Conservation (phyloP, 2,113 vertebrate genomes). For the Daubentonia madagascariensis region DNA sequence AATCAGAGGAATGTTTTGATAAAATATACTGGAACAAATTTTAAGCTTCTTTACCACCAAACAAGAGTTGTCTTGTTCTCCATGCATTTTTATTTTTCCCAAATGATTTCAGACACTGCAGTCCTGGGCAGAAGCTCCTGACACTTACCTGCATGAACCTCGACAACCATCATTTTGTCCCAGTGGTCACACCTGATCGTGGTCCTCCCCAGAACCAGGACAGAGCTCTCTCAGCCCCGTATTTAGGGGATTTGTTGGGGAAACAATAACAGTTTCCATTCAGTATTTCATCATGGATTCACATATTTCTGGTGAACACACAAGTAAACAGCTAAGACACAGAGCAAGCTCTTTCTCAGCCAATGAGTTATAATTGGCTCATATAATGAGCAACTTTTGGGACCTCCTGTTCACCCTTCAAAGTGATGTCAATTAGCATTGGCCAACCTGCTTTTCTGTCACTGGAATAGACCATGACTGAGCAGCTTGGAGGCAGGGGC, state of each 20-base stretch:
- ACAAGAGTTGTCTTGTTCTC: slow-evolving; percentile 26
- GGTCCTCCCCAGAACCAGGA: not conserved
- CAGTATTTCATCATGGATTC: not conserved
- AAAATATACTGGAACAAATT: slow-evolving; percentile 33
- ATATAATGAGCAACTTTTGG: no score
- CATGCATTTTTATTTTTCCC: not conserved
- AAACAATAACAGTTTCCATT: not conserved
- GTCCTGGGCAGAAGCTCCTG: not conserved
- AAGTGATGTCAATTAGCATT: not conserved
- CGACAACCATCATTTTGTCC: not conserved
- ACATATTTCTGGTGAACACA: not conserved
- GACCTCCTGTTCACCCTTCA: not conserved
- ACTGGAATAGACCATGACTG: not conserved
- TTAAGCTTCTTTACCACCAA: slow-evolving; percentile 17
- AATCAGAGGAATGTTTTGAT: slow-evolving; percentile 38
- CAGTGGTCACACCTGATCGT: not conserved
- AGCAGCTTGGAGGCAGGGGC: not conserved
- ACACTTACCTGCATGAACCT: not conserved
- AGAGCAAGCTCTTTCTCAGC: not conserved
- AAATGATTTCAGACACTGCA: not conserved
- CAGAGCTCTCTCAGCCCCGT: not conserved
- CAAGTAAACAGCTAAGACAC: not conserved
- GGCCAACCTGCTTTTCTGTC: not conserved
- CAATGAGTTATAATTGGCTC: not conserved
- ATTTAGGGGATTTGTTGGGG: not conserved